Conservation (phyloP, 2,888 invertebrate species). For the Dilophus febrilis region DNA sequence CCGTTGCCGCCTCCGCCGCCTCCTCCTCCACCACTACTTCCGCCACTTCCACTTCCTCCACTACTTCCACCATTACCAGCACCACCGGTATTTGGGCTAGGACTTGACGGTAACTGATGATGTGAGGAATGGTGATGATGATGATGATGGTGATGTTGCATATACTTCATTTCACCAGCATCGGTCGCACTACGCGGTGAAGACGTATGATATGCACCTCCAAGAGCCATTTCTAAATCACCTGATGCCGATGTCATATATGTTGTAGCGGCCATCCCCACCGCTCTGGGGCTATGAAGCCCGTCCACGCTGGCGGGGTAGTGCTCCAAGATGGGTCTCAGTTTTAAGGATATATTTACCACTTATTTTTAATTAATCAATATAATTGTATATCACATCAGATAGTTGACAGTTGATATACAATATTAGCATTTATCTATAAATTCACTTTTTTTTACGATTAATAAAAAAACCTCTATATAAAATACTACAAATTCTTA, state of each 20-base stretch:
- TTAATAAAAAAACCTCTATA: no score
- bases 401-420: no score
- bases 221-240: slow-evolving; percentile 54
- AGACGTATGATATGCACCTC: slow-evolving; percentile 59
- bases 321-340: slow-evolving; percentile 35
- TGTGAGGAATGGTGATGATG: slow-evolving; percentile 39
- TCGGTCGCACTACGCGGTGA: slow-evolving; percentile 74
- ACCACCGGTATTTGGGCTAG: slow-evolving; percentile 38
- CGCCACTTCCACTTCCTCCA: no score
- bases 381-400: no score
- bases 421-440: no score
- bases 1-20: slow-evolving; percentile 14
- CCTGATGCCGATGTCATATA: slow-evolving; percentile 83
- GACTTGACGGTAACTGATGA: slow-evolving; percentile 49
- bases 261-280: slow-evolving; percentile 90
- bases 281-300: slow-evolving; percentile 42
- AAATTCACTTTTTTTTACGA: no score
- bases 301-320: slow-evolving; percentile 36
- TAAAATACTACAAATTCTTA: background rate
- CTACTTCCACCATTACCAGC: slow-evolving; percentile 17
- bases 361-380: no score
- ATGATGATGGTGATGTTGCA: slow-evolving; percentile 72
- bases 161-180: slow-evolving; percentile 90
- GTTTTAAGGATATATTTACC: slow-evolving; percentile 32
- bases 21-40: slow-evolving; percentile 27